Conservation (phyloP, 2,888 invertebrate genomes). For the Synergus laeviventris region DNA sequence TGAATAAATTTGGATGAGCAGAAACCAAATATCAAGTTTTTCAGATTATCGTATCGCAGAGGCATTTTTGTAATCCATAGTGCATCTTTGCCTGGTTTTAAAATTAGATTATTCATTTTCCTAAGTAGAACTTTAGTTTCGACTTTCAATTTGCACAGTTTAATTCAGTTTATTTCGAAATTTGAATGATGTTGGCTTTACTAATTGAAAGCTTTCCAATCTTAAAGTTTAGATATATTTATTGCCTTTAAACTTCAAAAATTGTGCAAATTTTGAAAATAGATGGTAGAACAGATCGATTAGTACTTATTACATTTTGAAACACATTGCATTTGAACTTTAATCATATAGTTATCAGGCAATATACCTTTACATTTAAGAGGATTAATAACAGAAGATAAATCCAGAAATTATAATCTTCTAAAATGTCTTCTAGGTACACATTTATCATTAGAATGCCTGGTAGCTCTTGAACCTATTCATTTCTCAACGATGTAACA, state of each 20-base stretch:
- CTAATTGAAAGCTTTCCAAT: too few species aligned
- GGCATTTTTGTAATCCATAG: slow-evolving; percentile 61
- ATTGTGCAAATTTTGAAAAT: slow-evolving; percentile 41
- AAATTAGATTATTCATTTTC: slow-evolving; percentile 57
- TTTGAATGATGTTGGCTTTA: neutral
- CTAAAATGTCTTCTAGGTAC: neutral
- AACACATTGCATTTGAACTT: neutral
- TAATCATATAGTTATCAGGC: slow-evolving; percentile 4
- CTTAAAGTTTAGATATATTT: neutral
- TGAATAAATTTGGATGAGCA: slow-evolving; percentile 56
- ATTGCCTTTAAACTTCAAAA: neutral
- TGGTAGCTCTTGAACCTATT: neutral
- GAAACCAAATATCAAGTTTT: slow-evolving; percentile 53
- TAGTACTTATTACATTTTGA: neutral
- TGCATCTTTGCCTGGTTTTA: slow-evolving; percentile 71
- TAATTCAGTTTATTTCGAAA: neutral
- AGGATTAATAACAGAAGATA: neutral
- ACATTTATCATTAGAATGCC: neutral
- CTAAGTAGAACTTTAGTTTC: slow-evolving; percentile 56
- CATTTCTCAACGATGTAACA: neutral
- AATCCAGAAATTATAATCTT: neutral
- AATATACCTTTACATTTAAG: neutral
- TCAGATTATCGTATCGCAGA: slow-evolving; percentile 51
- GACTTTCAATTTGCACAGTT: slow-evolving; percentile 43
- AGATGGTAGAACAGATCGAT: slow-evolving; percentile 28